phyloP scores from a whole-genome alignment of 2,113 vertebrate genomes.

The Mesitornis unicolor region DNA sequence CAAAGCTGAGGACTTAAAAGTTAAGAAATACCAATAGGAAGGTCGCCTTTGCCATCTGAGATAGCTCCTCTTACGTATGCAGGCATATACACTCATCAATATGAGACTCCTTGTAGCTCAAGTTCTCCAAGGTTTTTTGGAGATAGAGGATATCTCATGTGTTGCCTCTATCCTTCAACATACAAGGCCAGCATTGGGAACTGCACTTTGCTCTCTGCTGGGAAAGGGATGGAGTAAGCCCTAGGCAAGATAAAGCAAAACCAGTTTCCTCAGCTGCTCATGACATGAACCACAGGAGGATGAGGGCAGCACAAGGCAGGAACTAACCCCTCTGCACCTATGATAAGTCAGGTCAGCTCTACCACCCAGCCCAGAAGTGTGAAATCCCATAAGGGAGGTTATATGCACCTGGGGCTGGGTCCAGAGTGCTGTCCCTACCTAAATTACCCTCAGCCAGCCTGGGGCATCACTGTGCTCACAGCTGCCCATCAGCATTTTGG shows the following conservation, averaged over 20 bases:
- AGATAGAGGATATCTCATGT: fast-evolving
- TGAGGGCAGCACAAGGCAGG: neutral
- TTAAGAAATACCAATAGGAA: neutral
- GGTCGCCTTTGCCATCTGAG: neutral
- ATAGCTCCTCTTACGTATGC: neutral
- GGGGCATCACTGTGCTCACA: neutral
- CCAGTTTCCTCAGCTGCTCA: neutral
- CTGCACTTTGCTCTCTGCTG: neutral
- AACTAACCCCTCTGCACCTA: neutral
- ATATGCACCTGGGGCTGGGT: neutral
- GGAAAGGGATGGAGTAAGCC: neutral
- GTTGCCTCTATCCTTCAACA: neutral
- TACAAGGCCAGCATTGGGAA: neutral
- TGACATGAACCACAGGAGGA: neutral
- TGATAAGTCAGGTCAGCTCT: neutral
- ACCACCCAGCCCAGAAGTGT: neutral
- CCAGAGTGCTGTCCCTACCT: neutral
- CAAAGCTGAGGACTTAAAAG: neutral
- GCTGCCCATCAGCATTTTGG: neutral
- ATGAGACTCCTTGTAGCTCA: neutral
- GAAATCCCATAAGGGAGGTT: neutral
- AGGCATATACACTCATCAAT: neutral
- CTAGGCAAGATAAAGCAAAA: neutral
- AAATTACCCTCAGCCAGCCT: neutral
- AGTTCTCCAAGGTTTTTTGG: neutral